Base-by-base conservation (phyloP, 2,113 vertebrate genomes). In the Caranx ignobilis region DNA sequence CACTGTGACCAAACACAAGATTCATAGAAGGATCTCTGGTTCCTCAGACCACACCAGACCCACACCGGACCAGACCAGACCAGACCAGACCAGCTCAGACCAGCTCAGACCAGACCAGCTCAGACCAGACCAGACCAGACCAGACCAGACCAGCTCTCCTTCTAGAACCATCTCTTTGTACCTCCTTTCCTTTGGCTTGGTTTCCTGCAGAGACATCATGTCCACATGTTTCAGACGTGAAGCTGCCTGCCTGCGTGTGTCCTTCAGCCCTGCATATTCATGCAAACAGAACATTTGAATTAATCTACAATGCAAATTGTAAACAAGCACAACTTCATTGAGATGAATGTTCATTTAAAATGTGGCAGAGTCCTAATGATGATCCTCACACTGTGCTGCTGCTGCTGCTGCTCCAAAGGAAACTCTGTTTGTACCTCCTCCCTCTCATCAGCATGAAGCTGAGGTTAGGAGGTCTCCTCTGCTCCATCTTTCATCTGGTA, bases 271-370 rank as follows among this genome's bases (percentile, higher is more conserved):
- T 87, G 79, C 78, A 90, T 90, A 90, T 89, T 91, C 82, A 91
- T 81, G 80, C 31, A 69, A 61, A 73, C 32, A 32, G 41, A n/a
- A 81, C 32, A 87, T 89, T 71, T 81, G 64, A 90, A 89, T 90
- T 76, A 0, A 91, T 90, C 63, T 91, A 83, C 86, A 92, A 88
- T 90, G 81, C 79, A 86, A 89, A 91, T 90, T 48, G 52, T 71
- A 80, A 88, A 87, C 77, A 88, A 84, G 70, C 66, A 54, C 61
- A 81, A 88, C 81, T 81, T 84, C 6, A 43, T 88, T 83, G 63
- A 66, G 54, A 84, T 12, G 54, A 81, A 65, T 75, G 63, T 72
- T 89, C 64, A 68, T 82, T 89, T 83, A 85, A 79, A 69, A 67
- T 75, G 80, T 74, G 60, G 56, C 65, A 83, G 82, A 67, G 70